A percentile compares a stretch with the other conserved stretches of the same genome.
Conservation (phyloP, 2,797 vertebrate genomes). For the Platalea minor region DNA sequence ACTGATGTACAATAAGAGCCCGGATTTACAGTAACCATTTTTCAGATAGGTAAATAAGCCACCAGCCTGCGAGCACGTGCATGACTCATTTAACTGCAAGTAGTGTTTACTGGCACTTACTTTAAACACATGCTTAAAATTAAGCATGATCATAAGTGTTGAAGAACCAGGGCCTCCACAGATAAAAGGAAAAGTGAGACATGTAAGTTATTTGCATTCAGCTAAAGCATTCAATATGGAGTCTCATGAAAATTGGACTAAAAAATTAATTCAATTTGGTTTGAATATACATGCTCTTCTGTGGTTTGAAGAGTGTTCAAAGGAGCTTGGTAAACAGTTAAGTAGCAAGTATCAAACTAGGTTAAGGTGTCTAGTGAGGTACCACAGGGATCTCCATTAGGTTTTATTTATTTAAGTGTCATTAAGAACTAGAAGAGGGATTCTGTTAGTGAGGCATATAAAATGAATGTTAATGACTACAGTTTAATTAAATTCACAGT, state of each 20-base stretch:
- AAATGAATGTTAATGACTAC: constrained; percentile 42
- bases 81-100: not conserved
- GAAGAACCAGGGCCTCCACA: not conserved
- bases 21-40: not conserved
- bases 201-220: constrained; percentile 42
- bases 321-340: constrained; percentile 60
- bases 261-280: constrained; percentile 61
- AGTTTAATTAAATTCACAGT: constrained; percentile 55
- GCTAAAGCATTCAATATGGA: constrained; percentile 28
- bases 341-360: constrained; percentile 55
- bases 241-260: constrained; percentile 46
- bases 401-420: constrained; percentile 69
- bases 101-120: not conserved
- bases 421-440: constrained; percentile 47
- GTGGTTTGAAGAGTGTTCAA: constrained; percentile 62
- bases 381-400: constrained; percentile 51
- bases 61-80: not conserved
- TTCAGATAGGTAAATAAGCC: not conserved
- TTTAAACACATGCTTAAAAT: constrained; percentile 22
- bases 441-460: constrained; percentile 25
- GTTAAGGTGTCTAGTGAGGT: constrained; percentile 56
- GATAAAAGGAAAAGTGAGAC: constrained; percentile 40
- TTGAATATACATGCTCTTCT: constrained; percentile 44
- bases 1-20: not conserved
- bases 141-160: not conserved